phyloP scores from a whole-genome alignment of 2,888 invertebrate genomes.

The Machimus rusticus region DNA sequence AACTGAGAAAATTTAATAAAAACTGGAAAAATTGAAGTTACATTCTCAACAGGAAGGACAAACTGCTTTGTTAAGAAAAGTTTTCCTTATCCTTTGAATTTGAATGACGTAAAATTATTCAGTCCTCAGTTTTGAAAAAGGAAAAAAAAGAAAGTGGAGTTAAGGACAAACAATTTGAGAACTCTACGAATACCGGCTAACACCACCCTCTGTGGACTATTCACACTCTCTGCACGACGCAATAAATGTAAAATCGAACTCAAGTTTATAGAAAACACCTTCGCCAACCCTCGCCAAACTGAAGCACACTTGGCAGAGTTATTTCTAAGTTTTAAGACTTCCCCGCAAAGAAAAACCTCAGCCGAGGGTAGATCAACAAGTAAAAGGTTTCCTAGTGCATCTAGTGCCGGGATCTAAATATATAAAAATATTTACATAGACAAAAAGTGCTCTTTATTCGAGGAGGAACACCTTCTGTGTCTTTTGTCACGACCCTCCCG shows the following conservation, averaged over 20 bases:
- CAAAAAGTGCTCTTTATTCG: neutral
- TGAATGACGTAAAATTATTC: neutral
- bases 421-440: conserved; percentile 20
- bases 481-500: neutral
- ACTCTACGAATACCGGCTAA: neutral
- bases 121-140: neutral
- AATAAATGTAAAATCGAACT: neutral
- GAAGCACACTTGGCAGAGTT: neutral
- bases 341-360: neutral
- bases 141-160: neutral
- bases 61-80: neutral
- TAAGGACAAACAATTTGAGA: neutral
- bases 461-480: neutral
- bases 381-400: conserved; percentile 15
- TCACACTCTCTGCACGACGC: neutral
- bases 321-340: conserved; percentile 1
- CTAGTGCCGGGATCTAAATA: neutral
- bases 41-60: neutral
- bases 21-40: neutral
- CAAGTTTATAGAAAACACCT: neutral
- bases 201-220: neutral
- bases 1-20: neutral
- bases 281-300: neutral
- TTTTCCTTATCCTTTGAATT: neutral
- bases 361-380: neutral